Evolutionary conservation across 2,113 vertebrate genomes (phyloP).

Genomic region (Boulengeromyrus knoepffleri): DNA sequence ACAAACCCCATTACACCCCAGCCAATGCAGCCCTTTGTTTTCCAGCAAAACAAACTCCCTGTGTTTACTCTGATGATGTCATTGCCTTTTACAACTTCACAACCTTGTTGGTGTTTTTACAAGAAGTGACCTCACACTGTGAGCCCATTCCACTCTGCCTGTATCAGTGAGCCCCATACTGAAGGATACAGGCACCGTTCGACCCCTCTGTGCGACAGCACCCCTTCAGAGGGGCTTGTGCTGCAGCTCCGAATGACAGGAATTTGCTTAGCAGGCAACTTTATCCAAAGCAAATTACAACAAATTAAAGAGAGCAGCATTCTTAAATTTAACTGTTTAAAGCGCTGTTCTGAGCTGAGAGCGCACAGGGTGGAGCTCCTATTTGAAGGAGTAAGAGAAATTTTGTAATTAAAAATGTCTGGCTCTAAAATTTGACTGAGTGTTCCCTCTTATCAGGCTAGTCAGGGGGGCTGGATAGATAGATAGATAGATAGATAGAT

Average conservation of each 20-base stretch:
- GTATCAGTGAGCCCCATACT: neutral
- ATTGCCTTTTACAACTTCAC: neutral
- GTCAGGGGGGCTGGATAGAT: neutral
- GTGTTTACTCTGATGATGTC: constrained; percentile 12
- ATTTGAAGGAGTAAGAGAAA: neutral
- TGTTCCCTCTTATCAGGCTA: neutral
- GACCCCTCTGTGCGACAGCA: neutral
- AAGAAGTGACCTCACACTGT: neutral
- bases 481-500: neutral
- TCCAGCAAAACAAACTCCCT: neutral
- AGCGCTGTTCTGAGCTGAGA: neutral
- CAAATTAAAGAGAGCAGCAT: neutral
- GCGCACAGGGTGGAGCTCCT: neutral
- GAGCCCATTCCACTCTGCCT: neutral
- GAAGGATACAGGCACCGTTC: neutral
- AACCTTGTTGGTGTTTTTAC: neutral
- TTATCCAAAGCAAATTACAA: neutral
- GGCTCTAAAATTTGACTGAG: neutral
- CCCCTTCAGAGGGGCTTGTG: neutral
- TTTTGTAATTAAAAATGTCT: neutral
- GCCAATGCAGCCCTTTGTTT: neutral
- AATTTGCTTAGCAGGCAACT: neutral
- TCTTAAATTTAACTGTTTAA: neutral
- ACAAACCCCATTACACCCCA: constrained; percentile 13
- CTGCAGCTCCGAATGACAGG: neutral